Percentiles rank a stretch among this genome's conserved stretches.
phyloP scores from a whole-genome alignment of 1,140 invertebrate species.

The Ridgeia piscesae region DNA sequence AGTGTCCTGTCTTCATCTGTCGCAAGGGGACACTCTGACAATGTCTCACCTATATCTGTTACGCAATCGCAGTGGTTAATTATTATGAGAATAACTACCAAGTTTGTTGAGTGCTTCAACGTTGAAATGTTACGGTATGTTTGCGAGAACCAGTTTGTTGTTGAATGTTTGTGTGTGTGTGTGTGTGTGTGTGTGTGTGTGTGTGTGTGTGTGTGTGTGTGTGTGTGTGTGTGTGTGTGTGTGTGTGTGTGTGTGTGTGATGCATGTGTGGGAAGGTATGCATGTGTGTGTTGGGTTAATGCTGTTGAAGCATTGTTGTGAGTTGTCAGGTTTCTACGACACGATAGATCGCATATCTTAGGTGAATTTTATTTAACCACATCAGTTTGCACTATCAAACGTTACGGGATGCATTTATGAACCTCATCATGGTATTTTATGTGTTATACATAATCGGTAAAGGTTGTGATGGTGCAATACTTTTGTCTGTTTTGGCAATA shows the following conservation, averaged over 20 bases:
- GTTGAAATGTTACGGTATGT: not conserved
- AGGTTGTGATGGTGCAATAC: not conserved
- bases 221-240: not conserved
- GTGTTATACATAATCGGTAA: not conserved
- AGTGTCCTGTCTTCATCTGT: slow-evolving; percentile 32
- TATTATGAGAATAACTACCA: not conserved
- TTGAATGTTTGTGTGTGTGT: not conserved
- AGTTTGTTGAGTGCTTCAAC: not conserved
- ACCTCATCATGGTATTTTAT: not conserved
- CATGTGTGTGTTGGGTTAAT: not conserved
- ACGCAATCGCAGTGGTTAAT: not conserved
- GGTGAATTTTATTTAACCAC: not conserved
- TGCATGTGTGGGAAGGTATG: no score
- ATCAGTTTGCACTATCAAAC: not conserved
- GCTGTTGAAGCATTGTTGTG: not conserved
- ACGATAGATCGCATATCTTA: not conserved
- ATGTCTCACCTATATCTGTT: not conserved
- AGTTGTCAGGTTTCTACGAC: not conserved
- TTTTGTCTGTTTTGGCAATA: not conserved
- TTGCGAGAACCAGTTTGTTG: not conserved
- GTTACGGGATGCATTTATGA: not conserved
- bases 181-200: not conserved
- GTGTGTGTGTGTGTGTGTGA: not conserved
- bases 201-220: not conserved
- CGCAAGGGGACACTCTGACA: not conserved